Percentiles rank a stretch among this genome's conserved stretches.
These are phyloP conservation scores for Gryllus bimaculatus DNA, from an alignment of 1,140 invertebrate species.

Conservation along the genomic window DNA sequence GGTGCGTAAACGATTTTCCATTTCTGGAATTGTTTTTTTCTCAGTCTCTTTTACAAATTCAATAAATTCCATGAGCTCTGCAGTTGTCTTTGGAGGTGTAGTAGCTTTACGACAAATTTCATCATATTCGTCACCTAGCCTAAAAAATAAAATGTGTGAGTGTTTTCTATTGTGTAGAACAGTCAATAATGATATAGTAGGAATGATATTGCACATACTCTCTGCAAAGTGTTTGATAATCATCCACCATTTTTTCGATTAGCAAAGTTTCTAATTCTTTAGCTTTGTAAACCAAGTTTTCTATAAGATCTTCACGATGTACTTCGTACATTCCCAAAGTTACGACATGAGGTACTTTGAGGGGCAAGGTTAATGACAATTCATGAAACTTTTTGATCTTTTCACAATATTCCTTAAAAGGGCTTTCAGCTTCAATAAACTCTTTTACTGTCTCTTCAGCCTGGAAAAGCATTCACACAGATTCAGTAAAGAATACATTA, in stretches of 20 bases:
- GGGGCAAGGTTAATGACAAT: constrained; percentile 51
- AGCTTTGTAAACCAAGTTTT: constrained; percentile 55
- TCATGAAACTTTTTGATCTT: constrained; percentile 35
- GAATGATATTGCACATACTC: constrained; percentile 43
- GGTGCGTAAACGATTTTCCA: constrained; percentile 64
- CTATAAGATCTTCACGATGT: constrained; percentile 69
- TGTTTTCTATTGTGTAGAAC: neutral
- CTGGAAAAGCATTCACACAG: constrained; percentile 25
- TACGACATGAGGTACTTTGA: constrained; percentile 53
- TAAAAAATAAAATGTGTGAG: constrained; percentile 31
- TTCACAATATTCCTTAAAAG: constrained; percentile 46
- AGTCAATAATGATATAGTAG: neutral
- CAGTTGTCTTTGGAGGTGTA: constrained; percentile 69
- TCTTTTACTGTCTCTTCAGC: constrained; percentile 48
- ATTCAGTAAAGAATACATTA: neutral
- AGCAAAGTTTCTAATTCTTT: constrained; percentile 59
- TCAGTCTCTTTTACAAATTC: constrained; percentile 67
- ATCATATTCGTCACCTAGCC: constrained; percentile 77
- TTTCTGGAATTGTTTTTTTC: constrained; percentile 53
- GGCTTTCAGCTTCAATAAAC: constrained; percentile 55
- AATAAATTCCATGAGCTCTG: constrained; percentile 72
- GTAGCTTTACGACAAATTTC: constrained; percentile 67
- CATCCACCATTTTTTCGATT: constrained; percentile 58
- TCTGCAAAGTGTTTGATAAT: constrained; percentile 71
- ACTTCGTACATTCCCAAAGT: constrained; percentile 80